These are phyloP conservation scores for Thunnus thynnus DNA, from an alignment of 2,113 vertebrate genomes.

Conservation along the genomic window DNA sequence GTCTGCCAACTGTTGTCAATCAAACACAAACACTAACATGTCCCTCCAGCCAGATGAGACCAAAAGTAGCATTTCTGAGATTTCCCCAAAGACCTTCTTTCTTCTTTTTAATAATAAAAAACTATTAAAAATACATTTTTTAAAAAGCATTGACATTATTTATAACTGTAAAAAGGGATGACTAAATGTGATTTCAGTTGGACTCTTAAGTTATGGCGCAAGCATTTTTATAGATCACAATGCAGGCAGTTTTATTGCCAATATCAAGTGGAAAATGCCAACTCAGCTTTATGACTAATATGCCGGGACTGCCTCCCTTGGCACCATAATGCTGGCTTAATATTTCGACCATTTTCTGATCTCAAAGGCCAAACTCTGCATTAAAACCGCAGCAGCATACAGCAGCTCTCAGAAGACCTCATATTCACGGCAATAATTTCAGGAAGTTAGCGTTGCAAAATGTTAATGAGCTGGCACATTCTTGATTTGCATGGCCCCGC, in stretches of 20 bases:
- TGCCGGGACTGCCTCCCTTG: constrained; percentile 21
- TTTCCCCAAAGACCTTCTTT: too few relatives aligned
- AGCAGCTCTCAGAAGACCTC: constrained; percentile 11
- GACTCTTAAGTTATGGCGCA: too few relatives aligned
- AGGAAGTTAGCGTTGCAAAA: constrained; percentile 11
- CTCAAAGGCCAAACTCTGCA: constrained; percentile 24
- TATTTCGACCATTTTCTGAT: constrained; percentile 27
- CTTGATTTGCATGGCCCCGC: background rate
- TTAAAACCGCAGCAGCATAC: constrained; percentile 6
- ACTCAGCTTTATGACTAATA: constrained; percentile 30
- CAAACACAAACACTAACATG: too few relatives aligned
- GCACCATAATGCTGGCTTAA: constrained; percentile 24
- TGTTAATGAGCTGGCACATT: constrained; percentile 23
- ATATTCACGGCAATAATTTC: constrained; percentile 1
- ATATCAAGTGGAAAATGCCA: constrained; percentile 24
- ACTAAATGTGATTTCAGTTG: too few relatives aligned
- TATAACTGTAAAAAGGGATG: too few relatives aligned
- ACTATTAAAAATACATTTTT: too few relatives aligned
- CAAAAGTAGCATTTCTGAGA: too few relatives aligned
- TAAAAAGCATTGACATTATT: too few relatives aligned
- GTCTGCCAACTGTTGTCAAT: too few relatives aligned
- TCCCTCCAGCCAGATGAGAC: too few relatives aligned
- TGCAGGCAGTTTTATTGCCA: constrained; percentile 18
- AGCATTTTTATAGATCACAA: constrained; percentile 8
- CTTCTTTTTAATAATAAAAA: too few relatives aligned